phyloP scores from a whole-genome alignment of 2,888 invertebrate genomes.

The Hirtodrosophila confusa region DNA sequence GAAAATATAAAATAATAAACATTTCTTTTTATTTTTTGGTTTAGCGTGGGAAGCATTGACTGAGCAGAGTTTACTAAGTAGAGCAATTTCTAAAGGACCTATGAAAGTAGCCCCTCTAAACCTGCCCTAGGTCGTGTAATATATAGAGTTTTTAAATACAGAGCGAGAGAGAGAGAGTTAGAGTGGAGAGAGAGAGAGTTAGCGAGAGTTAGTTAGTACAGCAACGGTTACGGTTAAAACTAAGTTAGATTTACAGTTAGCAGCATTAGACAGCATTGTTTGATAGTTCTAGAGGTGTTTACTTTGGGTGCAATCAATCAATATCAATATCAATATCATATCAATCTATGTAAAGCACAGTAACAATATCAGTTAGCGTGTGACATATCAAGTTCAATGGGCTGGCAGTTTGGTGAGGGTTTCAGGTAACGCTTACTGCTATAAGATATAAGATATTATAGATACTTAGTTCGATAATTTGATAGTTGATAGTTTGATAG shows the following conservation, averaged over 20 bases:
- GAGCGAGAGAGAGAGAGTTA: neutral
- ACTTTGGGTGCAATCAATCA: conserved; percentile 48
- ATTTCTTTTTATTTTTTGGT: conserved; percentile 7
- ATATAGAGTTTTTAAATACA: neutral
- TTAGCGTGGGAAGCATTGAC: conserved; percentile 32
- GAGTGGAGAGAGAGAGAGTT: conserved; percentile 12
- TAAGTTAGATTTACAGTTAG: conserved; percentile 32
- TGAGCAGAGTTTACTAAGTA: conserved; percentile 16
- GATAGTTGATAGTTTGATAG: conserved; percentile 23
- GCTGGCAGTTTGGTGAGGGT: conserved; percentile 48
- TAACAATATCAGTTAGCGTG: conserved; percentile 52
- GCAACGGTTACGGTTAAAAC: conserved; percentile 33
- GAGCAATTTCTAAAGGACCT: conserved; percentile 21
- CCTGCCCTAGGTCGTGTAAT: conserved; percentile 25
- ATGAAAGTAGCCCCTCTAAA: conserved; percentile 24
- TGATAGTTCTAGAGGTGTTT: conserved; percentile 47
- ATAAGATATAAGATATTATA: conserved; percentile 14
- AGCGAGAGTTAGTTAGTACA: conserved; percentile 37
- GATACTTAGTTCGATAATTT: conserved; percentile 30
- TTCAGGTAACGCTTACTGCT: conserved; percentile 49
- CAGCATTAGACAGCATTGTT: conserved; percentile 42
- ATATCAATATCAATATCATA: conserved; percentile 45
- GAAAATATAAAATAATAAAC: conserved; percentile 29
- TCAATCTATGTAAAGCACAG: conserved; percentile 70
- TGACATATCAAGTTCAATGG: conserved; percentile 53